A percentile compares a stretch with the other conserved stretches of the same genome.
phyloP scores from a whole-genome alignment of 2,888 invertebrate genomes.

The Habrosyne pyritoides region DNA sequence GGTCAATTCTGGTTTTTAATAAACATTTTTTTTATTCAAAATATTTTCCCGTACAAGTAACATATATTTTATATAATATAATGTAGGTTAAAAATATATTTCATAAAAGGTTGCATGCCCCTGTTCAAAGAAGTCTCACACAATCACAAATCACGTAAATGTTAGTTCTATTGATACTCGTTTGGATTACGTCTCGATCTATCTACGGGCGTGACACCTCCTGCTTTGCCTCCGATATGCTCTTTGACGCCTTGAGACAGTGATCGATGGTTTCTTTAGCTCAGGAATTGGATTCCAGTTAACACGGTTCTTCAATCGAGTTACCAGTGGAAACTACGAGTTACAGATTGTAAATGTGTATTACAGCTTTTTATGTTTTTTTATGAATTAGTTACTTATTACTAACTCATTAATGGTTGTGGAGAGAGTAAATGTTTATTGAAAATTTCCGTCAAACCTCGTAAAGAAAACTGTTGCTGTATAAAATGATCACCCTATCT shows the following conservation, averaged over 20 bases:
- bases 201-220: constrained; percentile 52
- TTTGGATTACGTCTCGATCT: constrained; percentile 49
- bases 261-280: constrained; percentile 59
- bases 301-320: constrained; percentile 40
- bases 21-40: too few relatives aligned
- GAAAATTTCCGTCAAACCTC: too few relatives aligned
- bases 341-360: too few relatives aligned
- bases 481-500: too few relatives aligned
- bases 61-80: too few relatives aligned
- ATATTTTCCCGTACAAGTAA: too few relatives aligned
- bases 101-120: not conserved
- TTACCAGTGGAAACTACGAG: constrained; percentile 20
- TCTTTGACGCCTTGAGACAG: constrained; percentile 59
- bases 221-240: constrained; percentile 53
- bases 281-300: constrained; percentile 29
- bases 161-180: constrained; percentile 45
- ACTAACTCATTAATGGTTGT: too few relatives aligned
- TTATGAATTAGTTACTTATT: constrained; percentile 26
- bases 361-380: not conserved
- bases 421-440: too few relatives aligned
- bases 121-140: constrained; percentile 3
- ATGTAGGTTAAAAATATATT: not conserved
- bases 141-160: constrained; percentile 46
- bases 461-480: too few relatives aligned
- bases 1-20: too few relatives aligned